Evolutionary conservation across 2,113 vertebrate species (phyloP), one percentile per base, ranked within the genome.

Genomic region (Sebastes fasciatus): DNA sequence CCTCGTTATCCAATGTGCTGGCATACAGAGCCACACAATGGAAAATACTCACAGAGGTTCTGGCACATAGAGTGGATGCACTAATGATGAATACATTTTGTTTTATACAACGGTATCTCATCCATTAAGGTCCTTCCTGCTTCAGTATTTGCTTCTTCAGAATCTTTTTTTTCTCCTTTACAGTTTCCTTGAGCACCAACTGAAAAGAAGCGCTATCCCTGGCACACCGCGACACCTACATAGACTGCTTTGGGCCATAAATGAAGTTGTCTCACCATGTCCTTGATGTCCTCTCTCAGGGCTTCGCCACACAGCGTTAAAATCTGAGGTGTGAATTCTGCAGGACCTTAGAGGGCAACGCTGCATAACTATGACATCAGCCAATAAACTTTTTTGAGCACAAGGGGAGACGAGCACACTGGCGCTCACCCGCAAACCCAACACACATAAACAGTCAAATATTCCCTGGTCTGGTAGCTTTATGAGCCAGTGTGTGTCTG

Each of bases 331-430:
- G 93, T 83, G 79, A 91, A 86, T 93, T 90, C 80, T 88, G 87
- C 78, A 77, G 70, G 86, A 85, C 78, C 80, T 88, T 48, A 62
- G 77, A 90, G 90, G 85, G 80, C 88, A 91, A 84, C 42, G 1
- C 88, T 82, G 89, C 86, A 90, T 87, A 93, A 93, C 90, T 85
- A 94, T 91, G 91, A 94, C 93, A 93, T 93, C 93, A 94, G 85
- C 79, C 79, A 77, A 91, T 88, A 93, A 93, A 90, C 72, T 76
- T 63, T 34, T 67, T 42, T 16, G 46, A 64, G 69, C 60, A 64
- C 82, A 58, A 23, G 40, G 45, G 6, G 17, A 82, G 42, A 83
- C 16, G 16, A 63, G 46, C 67, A 74, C 66, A 54, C 64, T 11
- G 34, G 26, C 42, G 19, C 54, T 62, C 21, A 52, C 55, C 40